Percentiles rank a stretch among this genome's conserved stretches.
Evolutionary conservation across 2,797 vertebrate species (phyloP).

Genomic region (Diglossa cyanea): DNA sequence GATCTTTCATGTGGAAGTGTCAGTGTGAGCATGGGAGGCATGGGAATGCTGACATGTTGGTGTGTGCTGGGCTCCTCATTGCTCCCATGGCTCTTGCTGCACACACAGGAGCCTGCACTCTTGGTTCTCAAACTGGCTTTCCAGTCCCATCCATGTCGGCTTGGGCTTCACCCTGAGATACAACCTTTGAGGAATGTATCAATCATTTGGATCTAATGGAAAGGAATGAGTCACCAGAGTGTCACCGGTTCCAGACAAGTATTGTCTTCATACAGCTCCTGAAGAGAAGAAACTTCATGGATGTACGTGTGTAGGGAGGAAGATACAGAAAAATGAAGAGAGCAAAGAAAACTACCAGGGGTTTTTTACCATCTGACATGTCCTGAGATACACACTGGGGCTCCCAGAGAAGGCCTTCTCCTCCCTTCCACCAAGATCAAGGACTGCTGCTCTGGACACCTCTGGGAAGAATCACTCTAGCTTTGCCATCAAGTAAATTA

Average conservation of each 20-base stretch:
- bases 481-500: background rate
- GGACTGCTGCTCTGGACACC: background rate
- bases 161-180: background rate
- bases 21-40: rapidly evolving
- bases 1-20: background rate
- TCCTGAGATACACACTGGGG: background rate
- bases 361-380: background rate
- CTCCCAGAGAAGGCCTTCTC: background rate
- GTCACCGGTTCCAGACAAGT: background rate
- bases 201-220: background rate
- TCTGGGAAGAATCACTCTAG: background rate
- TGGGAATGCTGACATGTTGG: background rate
- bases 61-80: background rate
- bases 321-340: background rate
- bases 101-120: rapidly evolving
- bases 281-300: background rate
- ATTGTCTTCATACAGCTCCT: background rate
- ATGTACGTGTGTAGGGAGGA: background rate
- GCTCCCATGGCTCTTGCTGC: background rate
- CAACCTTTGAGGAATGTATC: background rate
- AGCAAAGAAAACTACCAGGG: background rate
- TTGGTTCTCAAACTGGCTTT: background rate
- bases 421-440: background rate
- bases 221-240: background rate
- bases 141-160: background rate